Evolutionary conservation across 2,113 vertebrate genomes (phyloP).

Genomic region (Dicerorhinus sumatrensis): DNA sequence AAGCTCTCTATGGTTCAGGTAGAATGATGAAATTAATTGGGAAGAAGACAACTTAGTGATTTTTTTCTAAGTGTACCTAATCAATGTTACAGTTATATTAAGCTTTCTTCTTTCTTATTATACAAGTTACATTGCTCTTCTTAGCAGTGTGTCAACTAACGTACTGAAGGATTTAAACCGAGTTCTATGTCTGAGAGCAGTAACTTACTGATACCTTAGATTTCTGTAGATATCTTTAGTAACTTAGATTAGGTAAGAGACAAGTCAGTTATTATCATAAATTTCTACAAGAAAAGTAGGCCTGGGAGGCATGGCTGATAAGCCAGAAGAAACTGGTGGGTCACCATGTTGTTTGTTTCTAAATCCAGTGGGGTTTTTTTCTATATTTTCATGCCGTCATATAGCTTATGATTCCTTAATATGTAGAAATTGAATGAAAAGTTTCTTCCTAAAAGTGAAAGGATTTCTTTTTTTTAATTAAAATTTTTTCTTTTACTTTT

Average conservation of each 20-base stretch:
- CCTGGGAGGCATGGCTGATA: not conserved
- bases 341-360: not conserved
- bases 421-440: not conserved
- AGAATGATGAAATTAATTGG: slow-evolving; percentile 2
- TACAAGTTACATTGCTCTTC: not conserved
- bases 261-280: not conserved
- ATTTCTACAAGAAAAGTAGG: not conserved
- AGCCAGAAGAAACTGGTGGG: not conserved
- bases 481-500: not conserved
- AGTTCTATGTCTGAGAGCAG: not conserved
- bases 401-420: not conserved
- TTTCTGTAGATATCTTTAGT: not conserved
- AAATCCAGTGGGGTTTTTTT: not conserved
- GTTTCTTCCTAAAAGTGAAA: not conserved
- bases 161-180: not conserved
- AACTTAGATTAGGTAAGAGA: not conserved
- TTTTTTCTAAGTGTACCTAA: not conserved
- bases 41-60: not conserved
- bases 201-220: not conserved
- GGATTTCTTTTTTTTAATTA: not conserved
- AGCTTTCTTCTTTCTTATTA: not conserved
- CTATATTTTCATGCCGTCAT: not conserved
- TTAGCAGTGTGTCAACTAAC: not conserved
- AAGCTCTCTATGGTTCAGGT: not conserved
- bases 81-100: not conserved